These are phyloP conservation scores for Orthosia gracilis DNA, from an alignment of 2,888 invertebrate genomes.

Conservation along the genomic window DNA sequence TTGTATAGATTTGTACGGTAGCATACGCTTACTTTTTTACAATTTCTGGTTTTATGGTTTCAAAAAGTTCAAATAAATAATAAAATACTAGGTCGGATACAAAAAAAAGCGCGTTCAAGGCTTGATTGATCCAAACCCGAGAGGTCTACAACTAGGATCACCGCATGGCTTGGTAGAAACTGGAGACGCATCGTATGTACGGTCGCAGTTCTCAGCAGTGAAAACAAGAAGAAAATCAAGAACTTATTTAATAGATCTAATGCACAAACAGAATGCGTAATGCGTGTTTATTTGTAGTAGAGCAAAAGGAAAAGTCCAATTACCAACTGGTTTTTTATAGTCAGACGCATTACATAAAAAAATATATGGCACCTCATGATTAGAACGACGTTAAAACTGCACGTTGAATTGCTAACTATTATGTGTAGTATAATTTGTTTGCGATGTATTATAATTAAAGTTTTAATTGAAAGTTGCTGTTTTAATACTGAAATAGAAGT, in stretches of 20 bases:
- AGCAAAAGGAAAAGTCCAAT: neutral
- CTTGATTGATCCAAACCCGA: neutral
- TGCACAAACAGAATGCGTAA: neutral
- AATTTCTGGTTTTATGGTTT: neutral
- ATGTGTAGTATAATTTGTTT: neutral
- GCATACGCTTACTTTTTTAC: neutral
- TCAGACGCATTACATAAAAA: neutral
- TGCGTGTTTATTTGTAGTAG: neutral
- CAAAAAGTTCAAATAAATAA: neutral
- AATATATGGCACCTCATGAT: neutral
- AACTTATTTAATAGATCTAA: neutral
- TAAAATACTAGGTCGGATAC: neutral
- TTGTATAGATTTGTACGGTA: neutral
- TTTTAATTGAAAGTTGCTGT: conserved; percentile 12
- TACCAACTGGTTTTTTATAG: conserved; percentile 4
- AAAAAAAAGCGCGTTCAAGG: neutral
- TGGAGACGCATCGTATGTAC: neutral
- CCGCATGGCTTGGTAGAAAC: neutral
- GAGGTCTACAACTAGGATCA: neutral
- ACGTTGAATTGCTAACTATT: conserved; percentile 7
- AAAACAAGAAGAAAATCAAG: neutral
- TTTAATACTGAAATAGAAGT: neutral
- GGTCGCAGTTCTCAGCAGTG: neutral
- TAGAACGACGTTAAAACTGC: neutral
- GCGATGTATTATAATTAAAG: neutral